Evolutionary conservation across 2,113 vertebrate species (phyloP), one percentile per base, ranked within the genome.

Genomic region (Castor canadensis): DNA sequence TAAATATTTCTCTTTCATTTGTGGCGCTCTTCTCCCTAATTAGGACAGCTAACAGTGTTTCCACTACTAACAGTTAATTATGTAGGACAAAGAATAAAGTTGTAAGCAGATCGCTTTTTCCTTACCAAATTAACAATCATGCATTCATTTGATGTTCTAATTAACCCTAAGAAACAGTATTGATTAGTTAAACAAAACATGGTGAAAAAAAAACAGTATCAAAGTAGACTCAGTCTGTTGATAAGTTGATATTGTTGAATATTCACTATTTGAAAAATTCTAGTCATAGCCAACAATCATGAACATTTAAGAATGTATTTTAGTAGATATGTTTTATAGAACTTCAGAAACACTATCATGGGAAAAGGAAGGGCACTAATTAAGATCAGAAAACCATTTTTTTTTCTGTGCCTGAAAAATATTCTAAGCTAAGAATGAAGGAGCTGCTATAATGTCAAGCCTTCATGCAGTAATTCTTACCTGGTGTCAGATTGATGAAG

Each of bases 1-100:
- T 88, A 86, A 96, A 91, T 94, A 96, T 95, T 97, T 90, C 82
- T 92, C 58, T 92, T 88, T 83, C 56, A 91, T 95, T 76, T 85
- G 88, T 91, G 72, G 56, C 62, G 77, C 92, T 40, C 73, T 71
- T 47, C 62, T 77, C 28, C 35, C 49, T 88, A 88, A 75, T 73
- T 85, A 95, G 52, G 82, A 71, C 26, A 77, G 64, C 45, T 69
- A 40, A 93, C 75, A 40, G 45, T 71, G 47, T 89, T 89, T 88
- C 45, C 47, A 26, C 28, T 56, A 15, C 49, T 93, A 69, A 88
- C 22, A 35, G 77, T 83, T 94, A 93, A 84, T 83, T 73, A 45
- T 47, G 15, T 77, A 86, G 45, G 47, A 88, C 43, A 95, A 90
- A 94, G n/a, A 91, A 30, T 80, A 80, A n/a, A 86, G 17, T 73